Percentiles rank a stretch among this genome's conserved stretches.
phyloP scores from a whole-genome alignment of 2,113 vertebrate genomes.

The Helogale parvula region DNA sequence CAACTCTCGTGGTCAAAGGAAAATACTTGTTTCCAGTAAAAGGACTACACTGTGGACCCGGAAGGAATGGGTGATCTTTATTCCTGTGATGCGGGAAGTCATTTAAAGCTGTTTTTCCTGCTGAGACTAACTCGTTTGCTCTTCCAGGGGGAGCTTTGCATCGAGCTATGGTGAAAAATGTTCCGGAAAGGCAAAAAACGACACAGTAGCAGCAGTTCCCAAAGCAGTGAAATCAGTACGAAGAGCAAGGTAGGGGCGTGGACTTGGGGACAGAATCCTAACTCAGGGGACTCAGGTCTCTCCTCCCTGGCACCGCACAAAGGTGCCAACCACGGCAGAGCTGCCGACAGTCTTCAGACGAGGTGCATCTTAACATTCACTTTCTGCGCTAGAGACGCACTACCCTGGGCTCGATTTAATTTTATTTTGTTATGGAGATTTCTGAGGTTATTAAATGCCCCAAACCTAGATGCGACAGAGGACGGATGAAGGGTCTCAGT shows the following conservation, averaged over 20 bases:
- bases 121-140: background rate
- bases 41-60: background rate
- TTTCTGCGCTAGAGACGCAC: background rate
- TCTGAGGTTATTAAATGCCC: background rate
- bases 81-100: background rate
- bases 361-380: background rate
- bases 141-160: conserved; percentile 62
- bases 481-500: background rate
- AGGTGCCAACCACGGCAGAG: background rate
- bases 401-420: background rate
- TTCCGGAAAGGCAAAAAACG: conserved; percentile 98
- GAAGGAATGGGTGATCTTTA: background rate
- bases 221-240: conserved; percentile 98
- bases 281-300: background rate
- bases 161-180: conserved; percentile 92
- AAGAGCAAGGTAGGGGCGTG: conserved; percentile 94
- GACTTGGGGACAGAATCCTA: accelerated
- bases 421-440: background rate
- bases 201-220: conserved; percentile 99
- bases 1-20: background rate
- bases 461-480: background rate
- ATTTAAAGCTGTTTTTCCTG: background rate
- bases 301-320: accelerated
- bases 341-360: background rate
- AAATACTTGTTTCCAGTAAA: background rate